Base-by-base conservation (phyloP, 2,888 invertebrate species). In the Acanthopleura granulata region DNA sequence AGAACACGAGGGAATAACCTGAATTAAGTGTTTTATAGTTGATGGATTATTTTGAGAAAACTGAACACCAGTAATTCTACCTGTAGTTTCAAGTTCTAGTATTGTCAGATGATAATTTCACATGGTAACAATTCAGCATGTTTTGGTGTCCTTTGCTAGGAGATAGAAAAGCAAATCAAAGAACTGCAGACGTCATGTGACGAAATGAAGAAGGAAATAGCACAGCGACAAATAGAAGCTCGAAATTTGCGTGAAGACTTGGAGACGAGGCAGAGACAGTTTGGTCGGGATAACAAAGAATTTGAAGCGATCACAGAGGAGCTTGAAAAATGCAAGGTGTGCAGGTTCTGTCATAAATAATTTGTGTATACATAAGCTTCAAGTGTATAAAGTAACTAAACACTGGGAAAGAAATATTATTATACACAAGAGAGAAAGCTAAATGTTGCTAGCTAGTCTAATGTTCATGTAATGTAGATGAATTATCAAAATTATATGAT, bases 111-210 rank as follows among this genome's bases (percentile, higher is more conserved):
- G 40, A 9, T 40, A 9, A 40, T 40, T 40, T 40, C 40, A 40
- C 40, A 3, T 6, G 40, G 40, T 40, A 40, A 40, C 40, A n/a
- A n/a, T n/a, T n/a, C n/a, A n/a, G n/a, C n/a, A n/a, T 40, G 3
- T 40, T 9, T 6, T 40, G 9, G 9, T 40, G 57, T 66, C n/a
- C n/a, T 22, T 72, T 30, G 72, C 11, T 79, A 90, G 88, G 90
- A 90, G 78, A 82, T 90, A 15, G 90, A 90, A 77, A 89, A 89
- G 78, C 89, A 89, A 78, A 84, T 88, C 15, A 89, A 90, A 74
- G 87, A 90, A 74, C 80, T 91, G 29, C 89, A 90, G 72, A 80
- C 83, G 18, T 83, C 86, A 12, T 84, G 83, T 79, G 87, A 87
- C 51, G 90, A 90, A 27, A 82, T 90, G 82, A 85, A 83, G 69